Evolutionary conservation across 2,888 invertebrate genomes (phyloP), one percentile per base, ranked within the genome.

Genomic region (Parnassius apollo): DNA sequence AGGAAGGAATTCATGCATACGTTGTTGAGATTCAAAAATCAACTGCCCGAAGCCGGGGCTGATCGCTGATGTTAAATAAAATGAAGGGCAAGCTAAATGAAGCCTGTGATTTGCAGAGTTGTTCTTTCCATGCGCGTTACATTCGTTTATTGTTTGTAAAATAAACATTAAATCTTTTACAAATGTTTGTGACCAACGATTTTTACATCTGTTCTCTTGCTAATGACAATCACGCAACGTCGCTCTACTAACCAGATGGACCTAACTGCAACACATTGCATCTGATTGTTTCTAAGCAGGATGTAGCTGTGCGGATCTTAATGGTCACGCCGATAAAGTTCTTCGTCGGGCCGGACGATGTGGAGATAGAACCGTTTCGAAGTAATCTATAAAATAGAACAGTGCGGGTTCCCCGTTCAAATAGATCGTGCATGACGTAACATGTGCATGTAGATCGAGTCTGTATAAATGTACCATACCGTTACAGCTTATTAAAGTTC

Each of bases 201-300:
- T 35, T 44, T 11, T 11, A 44, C 44, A 44, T 44, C 7, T 44
- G 44, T 44, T 44, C 11, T 7, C 48, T 48, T 54, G 48, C 51
- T 46, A 55, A 52, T 61, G 45, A 12, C 60, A 55, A 61, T 58
- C 53, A 54, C 44, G 54, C 51, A 53, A 46, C 44, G 46, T 44
- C 45, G 57, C 42, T 44, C 57, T 49, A 62, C 62, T 60, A 59
- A 53, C 53, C 56, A 59, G 62, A 58, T 25, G 46, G 53, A 50
- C 12, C 44, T 3, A 8, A n/a, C 12, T n/a, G 57, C 49, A 50
- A 52, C 55, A 55, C 58, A 58, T 62, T 51, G 68, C 61, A 66
- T 65, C 66, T 71, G 72, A 75, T 74, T 75, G 75, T 61, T 59
- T 61, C 68, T 78, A 81, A 81, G 78, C 78, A 81, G 83, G 85